Conservation (phyloP, 2,113 vertebrate species). For the Percopsis transmontana region DNA sequence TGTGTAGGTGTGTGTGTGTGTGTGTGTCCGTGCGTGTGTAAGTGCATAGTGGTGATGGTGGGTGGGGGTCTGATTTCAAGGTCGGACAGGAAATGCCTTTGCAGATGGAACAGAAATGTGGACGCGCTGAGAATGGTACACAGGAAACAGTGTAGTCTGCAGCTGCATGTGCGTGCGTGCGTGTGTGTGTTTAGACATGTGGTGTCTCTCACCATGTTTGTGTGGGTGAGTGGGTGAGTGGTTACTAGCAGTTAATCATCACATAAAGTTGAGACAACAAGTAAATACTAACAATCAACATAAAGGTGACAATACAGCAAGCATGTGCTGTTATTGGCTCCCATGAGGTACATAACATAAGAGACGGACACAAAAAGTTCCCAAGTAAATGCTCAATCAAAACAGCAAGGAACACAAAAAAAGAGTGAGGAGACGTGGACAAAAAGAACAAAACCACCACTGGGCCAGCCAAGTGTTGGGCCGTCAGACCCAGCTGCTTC, state of each 20-base stretch:
- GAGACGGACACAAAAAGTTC: too few relatives aligned
- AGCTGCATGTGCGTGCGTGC: constrained; percentile 53
- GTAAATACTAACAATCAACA: constrained; percentile 16
- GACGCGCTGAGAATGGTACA: constrained; percentile 62
- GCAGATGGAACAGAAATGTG: constrained; percentile 73
- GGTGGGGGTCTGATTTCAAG: constrained; percentile 64
- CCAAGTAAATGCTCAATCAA: too few relatives aligned
- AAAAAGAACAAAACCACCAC: too few relatives aligned
- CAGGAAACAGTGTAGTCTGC: constrained; percentile 71
- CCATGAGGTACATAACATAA: too few relatives aligned
- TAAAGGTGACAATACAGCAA: background rate
- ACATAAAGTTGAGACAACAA: constrained; percentile 9
- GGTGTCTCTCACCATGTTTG: background rate
- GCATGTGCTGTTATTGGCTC: too few relatives aligned
- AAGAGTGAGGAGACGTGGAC: too few relatives aligned
- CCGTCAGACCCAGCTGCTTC: too few relatives aligned
- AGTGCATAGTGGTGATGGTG: constrained; percentile 14
- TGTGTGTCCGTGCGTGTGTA: background rate
- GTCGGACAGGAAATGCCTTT: constrained; percentile 77
- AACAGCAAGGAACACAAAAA: too few relatives aligned
- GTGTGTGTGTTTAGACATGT: constrained; percentile 19
- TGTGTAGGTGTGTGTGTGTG: background rate
- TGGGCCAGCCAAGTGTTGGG: too few relatives aligned
- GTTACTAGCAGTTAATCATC: constrained; percentile 28
- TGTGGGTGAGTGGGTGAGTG: background rate